Evolutionary conservation across 2,797 vertebrate species (phyloP).

Genomic region (Periophthalmus magnuspinnatus): DNA sequence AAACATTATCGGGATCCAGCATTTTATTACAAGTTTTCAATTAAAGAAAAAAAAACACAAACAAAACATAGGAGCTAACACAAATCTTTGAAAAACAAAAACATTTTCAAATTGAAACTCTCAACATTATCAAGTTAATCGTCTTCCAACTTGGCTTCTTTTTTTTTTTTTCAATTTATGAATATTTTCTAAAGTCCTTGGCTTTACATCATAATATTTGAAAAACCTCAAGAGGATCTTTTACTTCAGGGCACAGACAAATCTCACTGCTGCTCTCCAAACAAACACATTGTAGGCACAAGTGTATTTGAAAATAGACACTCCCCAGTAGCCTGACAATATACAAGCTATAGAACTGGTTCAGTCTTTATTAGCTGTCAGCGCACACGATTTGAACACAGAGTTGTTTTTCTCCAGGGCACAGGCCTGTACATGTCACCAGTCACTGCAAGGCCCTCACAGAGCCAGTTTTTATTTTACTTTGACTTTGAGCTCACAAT

Average conservation of each 20-base stretch:
- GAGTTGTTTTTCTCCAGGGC: conserved; percentile 54
- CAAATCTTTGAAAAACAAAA: no score
- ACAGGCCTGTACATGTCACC: conserved; percentile 50
- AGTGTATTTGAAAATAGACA: conserved; percentile 47
- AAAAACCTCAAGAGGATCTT: conserved; percentile 16
- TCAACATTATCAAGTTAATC: conserved; percentile 36
- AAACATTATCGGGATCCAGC: no score
- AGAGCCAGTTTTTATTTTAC: conserved; percentile 24
- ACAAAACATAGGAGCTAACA: no score
- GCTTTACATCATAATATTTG: conserved; percentile 2
- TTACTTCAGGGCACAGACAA: conserved; percentile 27
- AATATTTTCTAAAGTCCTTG: conserved; percentile 3
- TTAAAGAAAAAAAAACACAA: no score
- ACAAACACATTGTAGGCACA: conserved; percentile 39
- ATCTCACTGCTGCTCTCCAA: conserved; percentile 28
- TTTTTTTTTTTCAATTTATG: not conserved
- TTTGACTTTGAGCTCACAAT: conserved; percentile 14
- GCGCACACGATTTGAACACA: conserved; percentile 63
- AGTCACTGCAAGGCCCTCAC: conserved; percentile 23
- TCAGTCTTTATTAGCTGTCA: conserved; percentile 41
- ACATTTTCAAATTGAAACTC: no score
- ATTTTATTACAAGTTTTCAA: no score
- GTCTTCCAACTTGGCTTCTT: not conserved
- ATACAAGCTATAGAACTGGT: conserved; percentile 62
- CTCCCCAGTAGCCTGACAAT: conserved; percentile 56